Percentiles rank a stretch among this genome's conserved stretches.
Evolutionary conservation across 2,113 vertebrate species (phyloP).

Genomic region (Capreolus pygargus): DNA sequence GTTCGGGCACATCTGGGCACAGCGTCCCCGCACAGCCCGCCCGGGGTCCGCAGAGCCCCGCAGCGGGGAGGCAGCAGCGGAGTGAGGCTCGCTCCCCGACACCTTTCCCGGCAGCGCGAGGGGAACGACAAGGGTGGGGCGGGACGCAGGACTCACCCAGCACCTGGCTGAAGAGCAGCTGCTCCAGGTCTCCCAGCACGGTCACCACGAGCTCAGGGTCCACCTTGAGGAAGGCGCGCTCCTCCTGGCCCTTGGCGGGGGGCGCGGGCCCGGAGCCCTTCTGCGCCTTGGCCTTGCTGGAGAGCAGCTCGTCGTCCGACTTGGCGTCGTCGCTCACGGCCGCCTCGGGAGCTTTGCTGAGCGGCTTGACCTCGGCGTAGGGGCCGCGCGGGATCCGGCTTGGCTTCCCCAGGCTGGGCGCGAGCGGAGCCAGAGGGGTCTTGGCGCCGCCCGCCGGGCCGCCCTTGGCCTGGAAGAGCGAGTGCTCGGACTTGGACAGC

Average conservation of each 20-base stretch:
- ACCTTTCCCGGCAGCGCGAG: not conserved
- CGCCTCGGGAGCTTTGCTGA: conserved; percentile 89
- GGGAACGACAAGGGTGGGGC: conserved; percentile 13
- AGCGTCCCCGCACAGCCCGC: not conserved
- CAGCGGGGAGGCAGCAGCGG: not conserved
- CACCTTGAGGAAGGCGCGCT: conserved; percentile 94
- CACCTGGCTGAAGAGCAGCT: conserved; percentile 98
- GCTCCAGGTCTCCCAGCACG: conserved; percentile 95
- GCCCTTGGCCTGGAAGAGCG: conserved; percentile 88
- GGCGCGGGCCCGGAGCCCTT: conserved; percentile 76
- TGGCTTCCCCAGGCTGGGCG: conserved; percentile 84
- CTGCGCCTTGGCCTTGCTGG: conserved; percentile 86
- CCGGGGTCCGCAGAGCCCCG: not conserved
- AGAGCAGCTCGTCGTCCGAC: conserved; percentile 86
- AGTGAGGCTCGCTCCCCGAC: not conserved
- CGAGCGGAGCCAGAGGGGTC: conserved; percentile 78
- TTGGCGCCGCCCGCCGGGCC: conserved; percentile 77
- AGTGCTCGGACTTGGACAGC: conserved; percentile 94
- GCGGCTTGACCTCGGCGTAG: conserved; percentile 95
- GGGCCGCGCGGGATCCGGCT: conserved; percentile 95
- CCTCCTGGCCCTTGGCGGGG: conserved; percentile 85
- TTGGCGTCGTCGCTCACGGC: conserved; percentile 78
- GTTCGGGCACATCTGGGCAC: conserved; percentile 19
- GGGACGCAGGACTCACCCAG: conserved; percentile 87
- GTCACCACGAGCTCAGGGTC: conserved; percentile 98